Evolutionary conservation across 2,797 vertebrate genomes (phyloP).

Genomic region (Muscicapa striata): DNA sequence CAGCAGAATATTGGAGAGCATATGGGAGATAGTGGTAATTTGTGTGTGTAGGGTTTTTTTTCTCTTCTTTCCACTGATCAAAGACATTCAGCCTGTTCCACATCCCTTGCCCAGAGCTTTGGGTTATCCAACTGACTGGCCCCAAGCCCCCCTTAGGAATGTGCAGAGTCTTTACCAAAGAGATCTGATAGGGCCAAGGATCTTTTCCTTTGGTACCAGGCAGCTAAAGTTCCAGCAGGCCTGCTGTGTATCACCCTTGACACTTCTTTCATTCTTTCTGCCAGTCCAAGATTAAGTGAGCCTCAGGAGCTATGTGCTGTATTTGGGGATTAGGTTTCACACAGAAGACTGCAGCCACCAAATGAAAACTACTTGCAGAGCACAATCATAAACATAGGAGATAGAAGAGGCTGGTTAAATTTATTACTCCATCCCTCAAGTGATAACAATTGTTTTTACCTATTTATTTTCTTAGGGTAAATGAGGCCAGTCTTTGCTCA

Average conservation of each 20-base stretch:
- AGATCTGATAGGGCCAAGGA: not conserved
- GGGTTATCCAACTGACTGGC: not conserved
- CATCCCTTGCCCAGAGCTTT: not conserved
- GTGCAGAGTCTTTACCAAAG: not conserved
- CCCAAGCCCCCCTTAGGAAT: constrained; percentile 13
- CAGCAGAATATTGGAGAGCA: not conserved
- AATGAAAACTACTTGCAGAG: not conserved
- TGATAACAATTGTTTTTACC: not conserved
- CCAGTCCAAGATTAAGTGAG: constrained; percentile 9
- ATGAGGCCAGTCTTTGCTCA: not conserved
- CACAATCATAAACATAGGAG: not conserved
- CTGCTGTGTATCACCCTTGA: constrained; percentile 57
- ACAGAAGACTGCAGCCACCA: not conserved
- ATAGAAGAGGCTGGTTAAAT: not conserved
- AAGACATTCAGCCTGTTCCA: not conserved
- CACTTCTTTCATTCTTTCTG: constrained; percentile 46
- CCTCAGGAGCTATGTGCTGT: not conserved
- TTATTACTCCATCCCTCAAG: not conserved
- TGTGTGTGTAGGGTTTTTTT: not conserved
- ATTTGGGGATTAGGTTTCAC: not conserved
- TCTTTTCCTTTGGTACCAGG: constrained; percentile 14
- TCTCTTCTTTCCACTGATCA: not conserved
- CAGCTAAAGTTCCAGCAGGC: not conserved
- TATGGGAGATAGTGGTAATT: not conserved
- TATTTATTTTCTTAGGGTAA: not conserved